Evolutionary conservation across 2,113 vertebrate species (phyloP).

Genomic region (Lagopus muta): DNA sequence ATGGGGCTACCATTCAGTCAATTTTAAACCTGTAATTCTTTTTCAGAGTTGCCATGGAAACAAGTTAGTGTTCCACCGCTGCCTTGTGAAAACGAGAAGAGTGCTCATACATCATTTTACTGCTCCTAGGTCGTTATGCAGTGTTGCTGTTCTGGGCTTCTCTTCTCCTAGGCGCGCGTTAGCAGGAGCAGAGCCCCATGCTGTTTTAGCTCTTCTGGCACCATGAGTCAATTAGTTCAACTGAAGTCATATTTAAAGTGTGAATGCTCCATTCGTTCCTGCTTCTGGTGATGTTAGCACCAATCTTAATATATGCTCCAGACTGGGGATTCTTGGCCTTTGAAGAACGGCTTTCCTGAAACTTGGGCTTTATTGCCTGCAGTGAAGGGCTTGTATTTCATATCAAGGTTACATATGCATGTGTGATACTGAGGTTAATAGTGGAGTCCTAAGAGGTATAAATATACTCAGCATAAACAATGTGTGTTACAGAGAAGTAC

Average conservation of each 20-base stretch:
- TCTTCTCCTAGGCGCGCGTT: not conserved
- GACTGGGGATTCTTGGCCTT: not conserved
- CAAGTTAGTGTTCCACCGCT: constrained; percentile 54
- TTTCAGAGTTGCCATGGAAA: constrained; percentile 71
- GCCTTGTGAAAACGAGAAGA: constrained; percentile 48
- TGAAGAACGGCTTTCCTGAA: not conserved
- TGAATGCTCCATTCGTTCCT: not conserved
- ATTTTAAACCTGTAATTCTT: constrained; percentile 67
- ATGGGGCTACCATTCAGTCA: constrained; percentile 67
- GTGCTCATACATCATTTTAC: constrained; percentile 58
- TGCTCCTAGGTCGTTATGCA: constrained; percentile 6
- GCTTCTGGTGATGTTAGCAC: not conserved
- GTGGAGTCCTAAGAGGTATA: not conserved
- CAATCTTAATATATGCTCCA: not conserved
- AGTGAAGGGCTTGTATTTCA: not conserved
- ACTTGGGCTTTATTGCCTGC: not conserved
- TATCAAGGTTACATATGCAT: rapidly evolving
- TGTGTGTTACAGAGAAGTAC: not conserved
- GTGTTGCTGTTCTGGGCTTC: not conserved
- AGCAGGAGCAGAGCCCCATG: not conserved
- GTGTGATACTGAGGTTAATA: rapidly evolving
- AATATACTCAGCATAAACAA: not conserved
- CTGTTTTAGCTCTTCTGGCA: not conserved
- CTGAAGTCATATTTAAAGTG: not conserved
- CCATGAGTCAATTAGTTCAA: not conserved